These are phyloP conservation scores for Leptinotarsa lineolata DNA, from an alignment of 1,140 invertebrate genomes.

Conservation along the genomic window DNA sequence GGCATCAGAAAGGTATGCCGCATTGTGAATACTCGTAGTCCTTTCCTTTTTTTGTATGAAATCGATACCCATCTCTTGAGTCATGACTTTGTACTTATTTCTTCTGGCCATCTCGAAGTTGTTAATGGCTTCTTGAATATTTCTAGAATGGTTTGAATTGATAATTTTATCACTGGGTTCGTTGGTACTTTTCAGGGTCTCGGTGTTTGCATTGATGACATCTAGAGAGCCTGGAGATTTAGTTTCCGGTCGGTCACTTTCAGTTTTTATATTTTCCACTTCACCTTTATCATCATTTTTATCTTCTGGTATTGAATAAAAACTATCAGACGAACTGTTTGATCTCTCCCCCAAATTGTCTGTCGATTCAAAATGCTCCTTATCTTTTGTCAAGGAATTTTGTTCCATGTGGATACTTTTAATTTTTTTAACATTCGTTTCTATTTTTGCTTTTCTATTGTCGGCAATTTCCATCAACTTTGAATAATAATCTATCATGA, in stretches of 20 bases:
- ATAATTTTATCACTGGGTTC: slow-evolving; percentile 14
- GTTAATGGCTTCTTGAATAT: slow-evolving; percentile 37
- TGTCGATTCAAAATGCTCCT: not conserved
- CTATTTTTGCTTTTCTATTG: slow-evolving; percentile 37
- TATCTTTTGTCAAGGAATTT: not conserved
- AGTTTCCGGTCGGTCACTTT: slow-evolving; percentile 8
- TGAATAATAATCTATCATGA: slow-evolving; percentile 49
- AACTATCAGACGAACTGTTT: slow-evolving; percentile 41
- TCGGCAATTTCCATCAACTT: slow-evolving; percentile 42
- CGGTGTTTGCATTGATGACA: slow-evolving; percentile 41
- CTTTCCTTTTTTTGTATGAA: not conserved
- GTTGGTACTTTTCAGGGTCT: slow-evolving; percentile 11
- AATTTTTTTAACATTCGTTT: slow-evolving; percentile 36
- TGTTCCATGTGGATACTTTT: slow-evolving; percentile 33
- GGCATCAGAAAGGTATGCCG: slow-evolving; percentile 46
- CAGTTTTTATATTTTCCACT: slow-evolving; percentile 25
- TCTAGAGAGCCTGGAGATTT: slow-evolving; percentile 38
- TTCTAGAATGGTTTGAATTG: not conserved
- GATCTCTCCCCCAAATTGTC: slow-evolving; percentile 20
- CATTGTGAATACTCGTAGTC: not conserved
- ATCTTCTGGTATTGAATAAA: slow-evolving; percentile 38
- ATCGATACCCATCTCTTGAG: slow-evolving; percentile 40
- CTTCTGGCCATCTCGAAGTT: slow-evolving; percentile 46
- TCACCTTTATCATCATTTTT: slow-evolving; percentile 26
- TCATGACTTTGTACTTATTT: slow-evolving; percentile 47